phyloP scores from a whole-genome alignment of 2,888 invertebrate species.

The Cyclophora albipunctata region DNA sequence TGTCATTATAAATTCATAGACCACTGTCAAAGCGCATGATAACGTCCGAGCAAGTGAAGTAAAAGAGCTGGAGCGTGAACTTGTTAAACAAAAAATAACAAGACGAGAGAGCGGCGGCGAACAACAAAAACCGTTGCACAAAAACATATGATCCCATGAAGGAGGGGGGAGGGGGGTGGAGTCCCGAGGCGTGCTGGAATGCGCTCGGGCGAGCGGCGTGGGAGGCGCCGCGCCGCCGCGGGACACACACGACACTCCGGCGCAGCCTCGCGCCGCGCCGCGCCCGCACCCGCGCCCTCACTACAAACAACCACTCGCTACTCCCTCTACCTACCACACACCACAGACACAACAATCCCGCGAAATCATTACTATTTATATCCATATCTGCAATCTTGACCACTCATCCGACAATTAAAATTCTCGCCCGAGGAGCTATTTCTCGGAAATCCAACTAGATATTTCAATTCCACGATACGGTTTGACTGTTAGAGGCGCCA shows the following conservation, averaged over 20 bases:
- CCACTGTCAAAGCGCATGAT: slow-evolving; percentile 29
- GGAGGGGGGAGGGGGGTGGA: slow-evolving; percentile 52
- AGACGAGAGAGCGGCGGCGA: slow-evolving; percentile 65
- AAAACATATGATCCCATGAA: slow-evolving; percentile 75
- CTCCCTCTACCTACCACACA: too few species aligned
- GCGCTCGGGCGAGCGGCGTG: slow-evolving; percentile 72
- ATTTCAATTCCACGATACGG: too few species aligned
- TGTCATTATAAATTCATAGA: too few species aligned
- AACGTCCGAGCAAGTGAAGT: slow-evolving; percentile 59
- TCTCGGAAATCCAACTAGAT: too few species aligned
- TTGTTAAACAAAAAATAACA: slow-evolving; percentile 61
- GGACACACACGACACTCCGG: slow-evolving; percentile 49
- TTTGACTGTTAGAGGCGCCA: too few species aligned
- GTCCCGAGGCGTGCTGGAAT: slow-evolving; percentile 72
- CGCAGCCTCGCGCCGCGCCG: slow-evolving; percentile 35
- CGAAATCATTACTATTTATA: too few species aligned
- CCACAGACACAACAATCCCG: too few species aligned
- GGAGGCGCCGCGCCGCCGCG: slow-evolving; percentile 54
- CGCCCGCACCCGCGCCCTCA: slow-evolving; percentile 42
- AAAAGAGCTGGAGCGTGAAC: slow-evolving; percentile 70
- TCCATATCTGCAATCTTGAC: too few species aligned
- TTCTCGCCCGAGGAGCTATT: too few species aligned
- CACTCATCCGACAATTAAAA: too few species aligned
- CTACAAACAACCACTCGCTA: slow-evolving; percentile 4
- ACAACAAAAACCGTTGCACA: slow-evolving; percentile 76